These are phyloP conservation scores for Nemotelus nigrinus DNA, from an alignment of 2,888 invertebrate species.

Conservation along the genomic window DNA sequence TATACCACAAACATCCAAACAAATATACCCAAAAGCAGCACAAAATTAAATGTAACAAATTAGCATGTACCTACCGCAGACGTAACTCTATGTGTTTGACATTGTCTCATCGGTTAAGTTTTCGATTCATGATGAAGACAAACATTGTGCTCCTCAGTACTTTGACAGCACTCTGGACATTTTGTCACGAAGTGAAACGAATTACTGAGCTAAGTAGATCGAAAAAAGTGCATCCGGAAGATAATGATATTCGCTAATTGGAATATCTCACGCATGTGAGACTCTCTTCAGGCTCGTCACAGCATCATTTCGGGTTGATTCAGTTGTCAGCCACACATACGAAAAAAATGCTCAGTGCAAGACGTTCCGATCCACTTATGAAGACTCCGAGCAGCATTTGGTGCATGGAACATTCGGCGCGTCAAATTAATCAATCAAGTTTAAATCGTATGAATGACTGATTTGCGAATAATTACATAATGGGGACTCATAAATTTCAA, in stretches of 20 bases:
- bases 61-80: no score
- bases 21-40: no score
- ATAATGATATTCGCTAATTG: constrained; percentile 48
- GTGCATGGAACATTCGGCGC: constrained; percentile 4
- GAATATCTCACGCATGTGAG: constrained; percentile 47
- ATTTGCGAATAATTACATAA: constrained; percentile 39
- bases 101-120: no score
- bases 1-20: no score
- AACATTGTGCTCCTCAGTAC: no score
- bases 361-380: background rate
- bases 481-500: constrained; percentile 31
- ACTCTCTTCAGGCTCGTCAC: background rate
- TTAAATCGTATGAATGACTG: constrained; percentile 36
- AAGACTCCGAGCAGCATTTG: constrained; percentile 6
- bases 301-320: constrained; percentile 6
- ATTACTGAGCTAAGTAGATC: constrained; percentile 9
- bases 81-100: no score
- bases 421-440: constrained; percentile 41
- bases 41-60: no score
- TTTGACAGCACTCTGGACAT: no score
- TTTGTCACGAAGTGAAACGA: background rate
- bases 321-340: constrained; percentile 26
- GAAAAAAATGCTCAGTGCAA: constrained; percentile 1
- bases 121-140: no score
- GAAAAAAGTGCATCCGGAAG: constrained; percentile 46